phyloP scores from a whole-genome alignment of 2,113 vertebrate species.

The Atherinomorus stipes region DNA sequence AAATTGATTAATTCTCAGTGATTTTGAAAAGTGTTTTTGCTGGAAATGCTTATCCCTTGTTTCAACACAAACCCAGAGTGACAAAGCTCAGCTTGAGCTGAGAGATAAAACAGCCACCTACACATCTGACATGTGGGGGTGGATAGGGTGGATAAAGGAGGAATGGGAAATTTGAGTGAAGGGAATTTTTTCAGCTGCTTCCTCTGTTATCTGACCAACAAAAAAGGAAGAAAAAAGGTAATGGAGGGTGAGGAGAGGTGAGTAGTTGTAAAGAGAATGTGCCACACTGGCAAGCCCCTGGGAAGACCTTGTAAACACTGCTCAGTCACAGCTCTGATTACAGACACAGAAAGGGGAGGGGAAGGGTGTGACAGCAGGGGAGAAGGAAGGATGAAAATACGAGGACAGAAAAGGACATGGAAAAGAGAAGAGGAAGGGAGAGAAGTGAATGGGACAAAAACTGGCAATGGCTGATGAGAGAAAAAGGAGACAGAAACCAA shows the following conservation, averaged over 20 bases:
- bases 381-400: slow-evolving; percentile 32
- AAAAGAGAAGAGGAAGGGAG: neutral
- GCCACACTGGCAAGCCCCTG: slow-evolving; percentile 58
- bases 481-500: slow-evolving; percentile 11
- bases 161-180: neutral
- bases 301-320: slow-evolving; percentile 69
- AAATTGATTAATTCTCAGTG: no score
- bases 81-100: slow-evolving; percentile 24
- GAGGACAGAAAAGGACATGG: slow-evolving; percentile 36
- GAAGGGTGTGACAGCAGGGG: slow-evolving; percentile 30
- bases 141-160: slow-evolving; percentile 9
- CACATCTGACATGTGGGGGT: neutral
- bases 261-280: slow-evolving; percentile 65
- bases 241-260: slow-evolving; percentile 42
- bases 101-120: slow-evolving; percentile 54
- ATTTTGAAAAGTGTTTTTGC: neutral
- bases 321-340: slow-evolving; percentile 74
- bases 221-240: slow-evolving; percentile 21
- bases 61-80: slow-evolving; percentile 11
- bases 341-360: slow-evolving; percentile 20
- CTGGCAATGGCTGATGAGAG: slow-evolving; percentile 31
- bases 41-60: neutral
- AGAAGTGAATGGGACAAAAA: slow-evolving; percentile 27
- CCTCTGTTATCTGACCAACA: slow-evolving; percentile 52
- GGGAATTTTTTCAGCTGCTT: slow-evolving; percentile 39